phyloP scores from a whole-genome alignment of 2,797 vertebrate species.

The Sebastes wilsoni region DNA sequence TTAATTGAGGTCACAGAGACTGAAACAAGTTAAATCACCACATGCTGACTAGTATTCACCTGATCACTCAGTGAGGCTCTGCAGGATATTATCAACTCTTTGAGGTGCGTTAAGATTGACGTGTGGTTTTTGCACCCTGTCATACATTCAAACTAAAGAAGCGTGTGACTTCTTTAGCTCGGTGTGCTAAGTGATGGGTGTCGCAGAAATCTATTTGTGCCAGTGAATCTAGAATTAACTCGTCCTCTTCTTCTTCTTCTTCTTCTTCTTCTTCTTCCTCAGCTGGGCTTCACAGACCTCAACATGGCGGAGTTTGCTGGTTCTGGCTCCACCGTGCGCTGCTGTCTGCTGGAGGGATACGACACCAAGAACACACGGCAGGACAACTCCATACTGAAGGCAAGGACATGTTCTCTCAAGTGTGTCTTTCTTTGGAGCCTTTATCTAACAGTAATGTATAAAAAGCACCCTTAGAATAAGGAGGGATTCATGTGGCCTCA shows the following conservation, averaged over 20 bases:
- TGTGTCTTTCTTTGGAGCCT: too few relatives aligned
- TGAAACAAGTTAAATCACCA: neutral
- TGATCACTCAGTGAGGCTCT: neutral
- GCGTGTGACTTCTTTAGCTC: neutral
- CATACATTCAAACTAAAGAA: conserved; percentile 9
- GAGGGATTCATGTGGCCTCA: neutral
- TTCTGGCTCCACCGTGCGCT: conserved; percentile 93
- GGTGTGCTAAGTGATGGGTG: conserved; percentile 32
- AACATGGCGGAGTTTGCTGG: conserved; percentile 98
- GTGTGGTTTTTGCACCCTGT: conserved; percentile 9
- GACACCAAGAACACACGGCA: conserved; percentile 97
- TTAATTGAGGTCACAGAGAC: neutral
- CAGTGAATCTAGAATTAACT: conserved; percentile 5
- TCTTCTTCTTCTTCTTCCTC: neutral
- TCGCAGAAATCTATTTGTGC: neutral
- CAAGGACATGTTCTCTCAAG: conserved; percentile 30
- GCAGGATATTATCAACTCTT: neutral
- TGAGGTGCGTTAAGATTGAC: neutral
- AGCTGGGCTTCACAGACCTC: conserved; percentile 97
- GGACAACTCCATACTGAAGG: conserved; percentile 99
- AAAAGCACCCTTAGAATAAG: neutral
- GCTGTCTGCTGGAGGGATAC: conserved; percentile 96
- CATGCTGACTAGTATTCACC: neutral
- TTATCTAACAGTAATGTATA: neutral
- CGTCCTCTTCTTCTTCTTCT: neutral